phyloP scores from a whole-genome alignment of 1,140 invertebrate species.

The Anoplolepis gracilipes region DNA sequence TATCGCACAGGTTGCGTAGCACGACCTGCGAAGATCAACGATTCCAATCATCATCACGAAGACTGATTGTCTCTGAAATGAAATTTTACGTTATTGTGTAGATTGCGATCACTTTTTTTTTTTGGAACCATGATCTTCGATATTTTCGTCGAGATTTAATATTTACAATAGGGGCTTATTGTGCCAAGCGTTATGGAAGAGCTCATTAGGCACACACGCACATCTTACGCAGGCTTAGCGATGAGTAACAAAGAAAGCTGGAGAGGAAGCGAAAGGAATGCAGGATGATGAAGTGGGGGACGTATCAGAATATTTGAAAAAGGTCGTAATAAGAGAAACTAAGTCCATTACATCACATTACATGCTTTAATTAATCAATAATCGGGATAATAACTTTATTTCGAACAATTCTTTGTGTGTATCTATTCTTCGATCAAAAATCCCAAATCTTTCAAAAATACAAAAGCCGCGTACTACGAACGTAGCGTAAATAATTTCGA shows the following conservation, averaged over 20 bases:
- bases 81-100: neutral
- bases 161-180: conserved; percentile 54
- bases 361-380: conserved; percentile 54
- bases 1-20: conserved; percentile 42
- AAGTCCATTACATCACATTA: conserved; percentile 48
- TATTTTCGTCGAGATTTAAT: conserved; percentile 30
- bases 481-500: conserved; percentile 40
- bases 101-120: neutral
- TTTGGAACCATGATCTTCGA: conserved; percentile 45
- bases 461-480: conserved; percentile 40
- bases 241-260: conserved; percentile 65
- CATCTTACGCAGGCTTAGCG: conserved; percentile 74
- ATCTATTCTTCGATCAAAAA: conserved; percentile 7
- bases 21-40: conserved; percentile 19
- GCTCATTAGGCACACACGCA: conserved; percentile 73
- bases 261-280: conserved; percentile 37
- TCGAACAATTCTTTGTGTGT: conserved; percentile 50
- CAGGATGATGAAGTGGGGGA: conserved; percentile 7
- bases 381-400: conserved; percentile 38
- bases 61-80: neutral
- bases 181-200: conserved; percentile 73
- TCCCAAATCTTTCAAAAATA: conserved; percentile 32
- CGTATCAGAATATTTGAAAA: conserved; percentile 51
- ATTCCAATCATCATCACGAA: conserved; percentile 20
- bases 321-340: conserved; percentile 55